A percentile compares a stretch with the other conserved stretches of the same genome.
phyloP scores from a whole-genome alignment of 2,888 invertebrate genomes.

The Sarcophaga caerulescens region DNA sequence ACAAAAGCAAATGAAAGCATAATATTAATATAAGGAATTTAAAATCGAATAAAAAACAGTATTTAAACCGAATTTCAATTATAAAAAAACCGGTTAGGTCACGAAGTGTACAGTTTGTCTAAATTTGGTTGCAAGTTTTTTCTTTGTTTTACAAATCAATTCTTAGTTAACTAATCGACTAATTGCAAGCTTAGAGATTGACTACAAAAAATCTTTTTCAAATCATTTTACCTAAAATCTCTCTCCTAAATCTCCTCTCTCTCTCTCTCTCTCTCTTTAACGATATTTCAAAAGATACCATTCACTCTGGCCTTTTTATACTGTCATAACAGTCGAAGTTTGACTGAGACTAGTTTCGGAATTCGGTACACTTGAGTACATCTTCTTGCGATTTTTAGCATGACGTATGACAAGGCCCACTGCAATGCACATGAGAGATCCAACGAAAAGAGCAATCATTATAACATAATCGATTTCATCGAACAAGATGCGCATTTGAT shows the following conservation, averaged over 20 bases:
- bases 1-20: too few species aligned
- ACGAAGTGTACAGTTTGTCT: too few species aligned
- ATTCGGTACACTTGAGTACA: constrained; percentile 75
- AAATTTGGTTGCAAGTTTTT: too few species aligned
- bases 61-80: too few species aligned
- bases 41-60: too few species aligned
- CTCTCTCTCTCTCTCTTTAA: background rate
- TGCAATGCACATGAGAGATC: constrained; percentile 63
- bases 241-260: constrained; percentile 32
- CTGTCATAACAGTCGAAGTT: constrained; percentile 68
- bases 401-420: constrained; percentile 66
- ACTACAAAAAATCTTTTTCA: background rate
- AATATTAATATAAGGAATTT: too few species aligned
- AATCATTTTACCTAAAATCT: constrained; percentile 49
- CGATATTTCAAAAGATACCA: too few species aligned
- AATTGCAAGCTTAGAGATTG: too few species aligned
- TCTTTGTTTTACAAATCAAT: too few species aligned
- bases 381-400: constrained; percentile 70
- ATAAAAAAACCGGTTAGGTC: too few species aligned
- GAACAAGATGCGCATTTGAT: constrained; percentile 60
- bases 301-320: constrained; percentile 31
- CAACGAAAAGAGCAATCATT: constrained; percentile 61
- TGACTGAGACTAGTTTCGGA: constrained; percentile 76
- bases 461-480: constrained; percentile 67
- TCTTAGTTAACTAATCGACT: too few species aligned